Conservation (phyloP, 1,140 invertebrate genomes). For the Ostrea edulis region DNA sequence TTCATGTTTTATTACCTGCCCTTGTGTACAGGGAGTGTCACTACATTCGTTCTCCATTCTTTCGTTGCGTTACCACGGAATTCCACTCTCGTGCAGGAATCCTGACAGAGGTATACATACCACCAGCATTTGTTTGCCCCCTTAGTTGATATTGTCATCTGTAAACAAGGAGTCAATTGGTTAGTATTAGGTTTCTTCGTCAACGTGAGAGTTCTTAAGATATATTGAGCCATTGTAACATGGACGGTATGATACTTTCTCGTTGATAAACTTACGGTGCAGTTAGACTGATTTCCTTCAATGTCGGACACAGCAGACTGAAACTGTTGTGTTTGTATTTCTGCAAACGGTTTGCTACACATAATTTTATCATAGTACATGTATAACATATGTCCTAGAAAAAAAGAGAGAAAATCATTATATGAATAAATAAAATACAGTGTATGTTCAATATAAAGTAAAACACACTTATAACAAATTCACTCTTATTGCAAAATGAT, state of each 20-base stretch:
- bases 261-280: not conserved
- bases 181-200: too few species aligned
- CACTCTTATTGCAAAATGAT: too few species aligned
- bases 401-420: not conserved
- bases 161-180: not conserved
- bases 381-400: not conserved
- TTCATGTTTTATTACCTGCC: not conserved
- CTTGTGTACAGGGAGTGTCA: not conserved
- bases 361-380: not conserved
- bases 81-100: not conserved
- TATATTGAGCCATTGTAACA: too few species aligned
- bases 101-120: constrained; percentile 13
- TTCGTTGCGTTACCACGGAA: not conserved
- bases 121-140: constrained; percentile 4
- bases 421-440: not conserved
- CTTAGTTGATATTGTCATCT: not conserved
- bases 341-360: not conserved
- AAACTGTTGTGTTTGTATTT: not conserved
- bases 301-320: not conserved
- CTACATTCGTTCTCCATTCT: not conserved
- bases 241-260: too few species aligned
- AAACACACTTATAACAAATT: too few species aligned
- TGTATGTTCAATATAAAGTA: not conserved
- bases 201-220: too few species aligned
- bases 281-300: not conserved